Base-by-base conservation (phyloP, 2,888 invertebrate genomes). In the Tenthredo amoena region DNA sequence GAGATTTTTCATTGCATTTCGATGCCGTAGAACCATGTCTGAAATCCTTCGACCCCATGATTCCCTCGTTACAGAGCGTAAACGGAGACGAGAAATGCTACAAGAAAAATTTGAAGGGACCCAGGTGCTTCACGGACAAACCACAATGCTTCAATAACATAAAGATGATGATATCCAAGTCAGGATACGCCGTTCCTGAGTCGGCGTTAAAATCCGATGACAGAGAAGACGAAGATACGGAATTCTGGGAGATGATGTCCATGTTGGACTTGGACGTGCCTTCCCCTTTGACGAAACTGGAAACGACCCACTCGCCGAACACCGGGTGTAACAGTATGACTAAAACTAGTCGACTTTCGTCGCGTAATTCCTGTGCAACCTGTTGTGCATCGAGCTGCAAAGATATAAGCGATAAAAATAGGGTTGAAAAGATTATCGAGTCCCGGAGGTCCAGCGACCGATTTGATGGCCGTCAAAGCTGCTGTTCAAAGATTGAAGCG, bases 201-300 rank as follows among this genome's bases (percentile, higher is more conserved):
- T 34, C 3, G 0, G 34, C 5, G 15, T 10, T 6, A 12, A 40
- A 74, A 21, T 76, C 47, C 15, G 12, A 15, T 15, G 76, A 76
- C 21, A 3, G 3, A n/a, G 40, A 62, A 40, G 40, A 81, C 62
- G 12, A 81, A 1, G 81, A 81, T 62, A 40, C 81, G 21, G 81
- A 81, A 50, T 62, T 81, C 21, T 81, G 81, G 81, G 58, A 81
- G 50, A 81, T 81, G 83, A 83, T 83, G 68, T 68, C 83, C 7
- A 65, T 83, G 68, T 68, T 83, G 5, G 47, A 65, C 15, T 50
- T 83, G 47, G 68, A 31, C 3, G 31, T 68, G 9, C 83, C 83
- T 26, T 31, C 71, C 34, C 50, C 68, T 31, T 50, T 47, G 83
- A 47, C 31, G 18, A 68, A 68, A 68, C 18, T 83, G 47, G 43